Evolutionary conservation across 2,888 invertebrate genomes (phyloP), one percentile per base, ranked within the genome.

Genomic region (Caenorhabditis sulstoni): DNA sequence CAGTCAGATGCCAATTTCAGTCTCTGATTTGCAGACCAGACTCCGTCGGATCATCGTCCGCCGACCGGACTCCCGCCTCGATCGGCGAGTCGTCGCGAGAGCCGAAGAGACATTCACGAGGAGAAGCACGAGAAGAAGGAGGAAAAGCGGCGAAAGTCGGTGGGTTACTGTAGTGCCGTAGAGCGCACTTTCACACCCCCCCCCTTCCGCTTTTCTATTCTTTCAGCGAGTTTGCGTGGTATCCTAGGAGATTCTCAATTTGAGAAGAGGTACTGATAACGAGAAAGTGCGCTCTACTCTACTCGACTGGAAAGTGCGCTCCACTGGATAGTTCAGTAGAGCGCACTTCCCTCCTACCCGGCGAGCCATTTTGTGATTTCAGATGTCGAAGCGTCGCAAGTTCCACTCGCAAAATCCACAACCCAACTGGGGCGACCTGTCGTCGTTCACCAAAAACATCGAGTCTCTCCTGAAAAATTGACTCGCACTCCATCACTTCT

Each of bases 361-460:
- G n/a, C n/a, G n/a, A n/a, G n/a, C n/a, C n/a, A n/a, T n/a, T n/a
- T n/a, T n/a, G n/a, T 29, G 11, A 45, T 57, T 71, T 50, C 71
- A 71, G 71, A 11, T 14, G 35, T 4, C 18, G 23, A 20, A 20
- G 11, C 61, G 68, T 20, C 68, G 68, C n/a, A 59, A 68, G 53
- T 70, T 61, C 14, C 41, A 50, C 20, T 29, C 29, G 29, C 29
- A 29, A 7, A 3, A 29, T 29, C 57, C 52, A 37, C 59, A 73
- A 35, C 78, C 81, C 3, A 81, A 83, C 47, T 83, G 82, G 82
- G 82, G 82, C 3, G 82, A 83, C 52, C 50, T 83, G 52, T 67
- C 67, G 3, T 70, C 64, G 22, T 83, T 83, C 58, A 83, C 82
- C 5, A 83, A 79, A 35, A 83, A 83, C 67, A 83, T 83, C n/a